Conservation (phyloP, 2,113 vertebrate species). For the Eonycteris spelaea region DNA sequence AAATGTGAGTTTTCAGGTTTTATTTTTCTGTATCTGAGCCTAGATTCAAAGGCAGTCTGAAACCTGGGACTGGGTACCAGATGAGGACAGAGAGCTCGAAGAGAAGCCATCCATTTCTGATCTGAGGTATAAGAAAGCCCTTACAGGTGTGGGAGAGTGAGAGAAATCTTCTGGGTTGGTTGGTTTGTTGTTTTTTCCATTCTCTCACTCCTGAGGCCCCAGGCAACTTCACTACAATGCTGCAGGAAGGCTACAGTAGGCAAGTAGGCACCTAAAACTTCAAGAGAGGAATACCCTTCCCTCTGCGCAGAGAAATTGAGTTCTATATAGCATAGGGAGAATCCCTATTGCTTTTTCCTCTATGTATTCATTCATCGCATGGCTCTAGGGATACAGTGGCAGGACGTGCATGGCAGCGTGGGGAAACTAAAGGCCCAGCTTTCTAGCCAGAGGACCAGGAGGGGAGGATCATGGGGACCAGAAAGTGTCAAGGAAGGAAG, state of each 20-base stretch:
- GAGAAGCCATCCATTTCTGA: neutral
- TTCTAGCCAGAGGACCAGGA: neutral
- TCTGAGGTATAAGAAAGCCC: neutral
- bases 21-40: neutral
- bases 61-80: neutral
- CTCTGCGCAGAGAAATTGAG: neutral
- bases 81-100: neutral
- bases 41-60: neutral
- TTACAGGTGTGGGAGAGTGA: neutral
- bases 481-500: neutral
- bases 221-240: neutral
- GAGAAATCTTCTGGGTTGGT: neutral
- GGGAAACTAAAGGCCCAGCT: neutral
- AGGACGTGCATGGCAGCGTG: neutral
- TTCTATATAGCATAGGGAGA: neutral
- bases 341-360: neutral
- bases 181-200: neutral
- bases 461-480: neutral
- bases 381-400: neutral
- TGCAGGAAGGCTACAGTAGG: neutral
- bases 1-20: neutral
- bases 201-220: neutral
- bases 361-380: neutral
- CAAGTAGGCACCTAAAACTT: neutral
- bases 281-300: neutral